These are phyloP conservation scores for Hecatera dysodea DNA, from an alignment of 2,888 invertebrate species.

Conservation along the genomic window DNA sequence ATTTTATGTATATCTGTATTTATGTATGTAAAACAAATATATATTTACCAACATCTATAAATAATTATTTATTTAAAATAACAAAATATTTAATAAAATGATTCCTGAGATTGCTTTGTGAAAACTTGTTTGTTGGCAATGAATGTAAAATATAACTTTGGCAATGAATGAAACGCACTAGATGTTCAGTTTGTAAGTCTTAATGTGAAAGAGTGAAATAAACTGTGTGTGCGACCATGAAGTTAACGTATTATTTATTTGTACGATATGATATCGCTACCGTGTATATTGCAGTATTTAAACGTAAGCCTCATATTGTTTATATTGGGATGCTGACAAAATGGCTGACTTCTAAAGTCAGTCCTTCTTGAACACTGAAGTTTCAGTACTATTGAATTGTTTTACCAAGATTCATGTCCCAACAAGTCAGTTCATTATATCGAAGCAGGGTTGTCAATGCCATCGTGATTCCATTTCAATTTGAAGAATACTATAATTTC, in stretches of 20 bases:
- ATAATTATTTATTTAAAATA: constrained; percentile 13
- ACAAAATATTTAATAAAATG: not conserved
- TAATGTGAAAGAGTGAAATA: constrained; percentile 33
- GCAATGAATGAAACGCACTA: constrained; percentile 10
- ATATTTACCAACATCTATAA: not conserved
- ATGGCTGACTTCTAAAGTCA: not conserved
- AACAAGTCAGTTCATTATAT: not conserved
- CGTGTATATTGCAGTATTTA: constrained; percentile 45
- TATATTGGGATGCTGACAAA: constrained; percentile 39
- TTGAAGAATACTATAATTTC: no score
- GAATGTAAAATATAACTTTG: constrained; percentile 7
- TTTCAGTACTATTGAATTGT: no score
- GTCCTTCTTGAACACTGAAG: not conserved
- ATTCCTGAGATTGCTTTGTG: constrained; percentile 15
- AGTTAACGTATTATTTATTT: constrained; percentile 53
- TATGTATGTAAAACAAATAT: not conserved
- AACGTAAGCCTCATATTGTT: constrained; percentile 17
- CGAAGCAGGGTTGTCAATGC: no score
- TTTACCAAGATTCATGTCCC: not conserved
- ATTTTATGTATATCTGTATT: not conserved
- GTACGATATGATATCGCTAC: constrained; percentile 22
- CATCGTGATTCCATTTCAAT: no score
- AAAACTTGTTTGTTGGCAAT: constrained; percentile 14
- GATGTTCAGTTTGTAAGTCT: constrained; percentile 13
- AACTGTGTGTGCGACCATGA: constrained; percentile 30